Evolutionary conservation across 2,888 invertebrate species (phyloP), one percentile per base, ranked within the genome.

Genomic region (Gandaritis pyraliata): DNA sequence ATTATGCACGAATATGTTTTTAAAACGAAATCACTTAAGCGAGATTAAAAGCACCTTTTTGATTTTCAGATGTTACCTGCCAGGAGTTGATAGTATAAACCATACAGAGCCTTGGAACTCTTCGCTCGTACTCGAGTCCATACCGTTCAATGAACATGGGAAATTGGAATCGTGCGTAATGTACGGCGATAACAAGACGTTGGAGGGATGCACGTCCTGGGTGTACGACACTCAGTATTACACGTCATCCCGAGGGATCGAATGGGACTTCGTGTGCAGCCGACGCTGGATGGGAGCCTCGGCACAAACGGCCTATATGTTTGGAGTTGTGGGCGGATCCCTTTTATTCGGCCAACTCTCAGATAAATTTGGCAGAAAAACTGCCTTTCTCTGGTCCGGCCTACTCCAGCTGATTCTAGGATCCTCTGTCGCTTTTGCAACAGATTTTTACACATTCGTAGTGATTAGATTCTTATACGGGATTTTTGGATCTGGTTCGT

Each of bases 251-350:
- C 93, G 96, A 30, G 95, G 94, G 1, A 96, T 96, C 33, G 96
- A 97, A 83, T 97, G 97, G 97, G 87, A 95, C 79, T 95, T 97
- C 62, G 97, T 97, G 0, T 97, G 97, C 81, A 94, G 94, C 66
- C 90, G 93, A 41, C 93, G 96, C 47, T 97, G 97, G 97, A 95
- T 96, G 95, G 96, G 96, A 1, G 95, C 97, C 0, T 84, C 95
- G 0, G 95, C 96, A 0, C 97, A 97, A 78, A 95, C 96, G 0
- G 86, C 93, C 1, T 96, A 95, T 81, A 97, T 97, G 97, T 93
- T 97, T 76, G 97, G 97, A 7, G 96, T 96, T 4, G 95, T 97
- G 69, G 90, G 94, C 0, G 97, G 97, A 0, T 96, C 97, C 0
- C 94, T 97, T 0, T 93, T 94, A 0, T 90, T 97, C 23, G 97